Evolutionary conservation across 2,888 invertebrate genomes (phyloP).

Genomic region (Ecliptopera silaceata): DNA sequence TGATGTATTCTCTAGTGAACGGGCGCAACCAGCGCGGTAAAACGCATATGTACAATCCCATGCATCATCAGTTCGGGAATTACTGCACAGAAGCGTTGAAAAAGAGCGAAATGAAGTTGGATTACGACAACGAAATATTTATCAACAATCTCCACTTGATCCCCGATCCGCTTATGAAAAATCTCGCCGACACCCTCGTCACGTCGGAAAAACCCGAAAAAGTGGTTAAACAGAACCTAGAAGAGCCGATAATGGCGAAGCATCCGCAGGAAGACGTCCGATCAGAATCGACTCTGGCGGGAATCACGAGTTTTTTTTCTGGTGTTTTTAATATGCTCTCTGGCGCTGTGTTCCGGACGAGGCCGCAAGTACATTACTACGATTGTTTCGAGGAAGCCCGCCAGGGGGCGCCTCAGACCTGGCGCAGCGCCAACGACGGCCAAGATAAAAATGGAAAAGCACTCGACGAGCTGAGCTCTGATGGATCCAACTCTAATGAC

Average conservation of each 20-base stretch:
- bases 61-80: constrained; percentile 56
- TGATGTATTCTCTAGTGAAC: constrained; percentile 59
- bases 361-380: constrained; percentile 46
- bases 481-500: constrained; percentile 43
- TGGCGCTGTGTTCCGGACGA: constrained; percentile 59
- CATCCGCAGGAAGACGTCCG: constrained; percentile 7
- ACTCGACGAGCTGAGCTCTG: constrained; percentile 40
- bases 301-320: constrained; percentile 63
- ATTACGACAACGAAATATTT: constrained; percentile 55
- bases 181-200: constrained; percentile 67
- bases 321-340: constrained; percentile 64
- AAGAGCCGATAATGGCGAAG: constrained; percentile 26
- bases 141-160: constrained; percentile 61
- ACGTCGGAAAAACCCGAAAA: constrained; percentile 38
- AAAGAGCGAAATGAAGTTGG: constrained; percentile 55
- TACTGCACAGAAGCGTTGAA: constrained; percentile 57
- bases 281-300: constrained; percentile 45
- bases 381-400: constrained; percentile 54
- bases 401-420: constrained; percentile 54
- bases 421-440: constrained; percentile 67
- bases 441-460: constrained; percentile 59
- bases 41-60: constrained; percentile 47
- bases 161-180: constrained; percentile 68
- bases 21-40: constrained; percentile 60
- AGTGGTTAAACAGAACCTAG: constrained; percentile 27